These are phyloP conservation scores for Crypturellus undulatus DNA, from an alignment of 2,113 vertebrate genomes.

Conservation along the genomic window DNA sequence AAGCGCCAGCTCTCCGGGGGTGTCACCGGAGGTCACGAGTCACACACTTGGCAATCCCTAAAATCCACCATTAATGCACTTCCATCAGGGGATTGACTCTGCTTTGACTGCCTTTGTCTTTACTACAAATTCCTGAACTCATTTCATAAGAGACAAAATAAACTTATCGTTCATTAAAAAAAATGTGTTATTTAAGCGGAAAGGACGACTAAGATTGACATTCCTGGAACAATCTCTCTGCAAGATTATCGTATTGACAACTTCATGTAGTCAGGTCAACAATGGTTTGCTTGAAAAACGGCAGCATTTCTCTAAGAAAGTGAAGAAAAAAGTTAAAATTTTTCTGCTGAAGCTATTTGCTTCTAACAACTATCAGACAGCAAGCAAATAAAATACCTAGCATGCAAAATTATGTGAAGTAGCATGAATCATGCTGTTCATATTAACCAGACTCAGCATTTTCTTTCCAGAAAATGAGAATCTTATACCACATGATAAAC, in stretches of 20 bases:
- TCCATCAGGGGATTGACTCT: not conserved
- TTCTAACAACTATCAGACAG: slow-evolving; percentile 50
- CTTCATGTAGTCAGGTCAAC: not conserved
- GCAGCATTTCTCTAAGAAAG: slow-evolving; percentile 16
- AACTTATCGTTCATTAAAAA: not conserved
- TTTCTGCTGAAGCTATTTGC: slow-evolving; percentile 62
- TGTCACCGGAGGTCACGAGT: not conserved
- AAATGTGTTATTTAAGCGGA: not conserved
- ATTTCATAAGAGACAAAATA: not conserved
- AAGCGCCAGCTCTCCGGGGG: not conserved
- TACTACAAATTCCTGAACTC: not conserved
- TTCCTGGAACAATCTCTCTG: not conserved
- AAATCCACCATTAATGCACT: not conserved
- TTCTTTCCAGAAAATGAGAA: slow-evolving; percentile 80
- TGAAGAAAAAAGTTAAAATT: slow-evolving; percentile 43
- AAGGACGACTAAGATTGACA: not conserved
- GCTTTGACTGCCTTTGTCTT: not conserved
- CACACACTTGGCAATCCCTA: not conserved
- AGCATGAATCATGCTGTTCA: slow-evolving; percentile 85
- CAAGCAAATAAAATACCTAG: slow-evolving; percentile 74
- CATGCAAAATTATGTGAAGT: slow-evolving; percentile 72
- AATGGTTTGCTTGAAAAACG: slow-evolving; percentile 30
- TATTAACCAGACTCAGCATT: slow-evolving; percentile 84
- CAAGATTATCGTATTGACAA: not conserved
- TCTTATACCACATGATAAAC: slow-evolving; percentile 86